These are phyloP conservation scores for Hestina assimilis DNA, from an alignment of 1,140 invertebrate species.

Conservation along the genomic window DNA sequence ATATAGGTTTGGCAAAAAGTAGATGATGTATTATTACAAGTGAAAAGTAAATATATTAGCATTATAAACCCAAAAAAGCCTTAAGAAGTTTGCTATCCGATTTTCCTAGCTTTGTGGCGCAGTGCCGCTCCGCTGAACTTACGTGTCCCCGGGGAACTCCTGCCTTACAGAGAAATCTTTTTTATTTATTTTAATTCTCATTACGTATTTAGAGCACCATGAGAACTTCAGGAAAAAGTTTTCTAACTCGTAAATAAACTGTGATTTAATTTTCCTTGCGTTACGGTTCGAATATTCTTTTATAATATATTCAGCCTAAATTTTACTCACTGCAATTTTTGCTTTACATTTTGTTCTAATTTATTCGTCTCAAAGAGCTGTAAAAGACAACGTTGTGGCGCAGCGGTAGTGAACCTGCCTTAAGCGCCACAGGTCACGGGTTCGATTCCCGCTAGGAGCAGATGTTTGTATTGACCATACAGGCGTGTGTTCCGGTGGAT, in stretches of 20 bases:
- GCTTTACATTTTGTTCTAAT: neutral
- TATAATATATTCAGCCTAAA: neutral
- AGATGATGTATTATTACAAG: too few species aligned
- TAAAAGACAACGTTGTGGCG: too few species aligned
- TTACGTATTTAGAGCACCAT: slow-evolving; percentile 21
- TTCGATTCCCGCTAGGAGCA: too few species aligned
- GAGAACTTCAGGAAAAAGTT: slow-evolving; percentile 17
- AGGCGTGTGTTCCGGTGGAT: too few species aligned
- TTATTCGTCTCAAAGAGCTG: too few species aligned
- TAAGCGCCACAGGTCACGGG: too few species aligned
- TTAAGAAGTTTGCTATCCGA: neutral
- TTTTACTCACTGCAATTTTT: neutral
- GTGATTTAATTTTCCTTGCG: slow-evolving; percentile 13
- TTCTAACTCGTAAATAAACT: slow-evolving; percentile 21
- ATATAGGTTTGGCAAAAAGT: too few species aligned
- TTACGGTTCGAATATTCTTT: neutral
- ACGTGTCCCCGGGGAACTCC: neutral
- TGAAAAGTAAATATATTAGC: too few species aligned
- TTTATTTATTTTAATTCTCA: slow-evolving; percentile 23
- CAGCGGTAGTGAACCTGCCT: too few species aligned
- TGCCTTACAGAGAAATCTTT: slow-evolving; percentile 3
- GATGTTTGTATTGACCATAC: too few species aligned
- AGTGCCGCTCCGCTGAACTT: slow-evolving; percentile 5
- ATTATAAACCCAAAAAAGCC: too few species aligned
- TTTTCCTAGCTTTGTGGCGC: slow-evolving; percentile 2